Conservation (phyloP, 2,888 invertebrate species). For the Nasonovia ribisnigri region DNA sequence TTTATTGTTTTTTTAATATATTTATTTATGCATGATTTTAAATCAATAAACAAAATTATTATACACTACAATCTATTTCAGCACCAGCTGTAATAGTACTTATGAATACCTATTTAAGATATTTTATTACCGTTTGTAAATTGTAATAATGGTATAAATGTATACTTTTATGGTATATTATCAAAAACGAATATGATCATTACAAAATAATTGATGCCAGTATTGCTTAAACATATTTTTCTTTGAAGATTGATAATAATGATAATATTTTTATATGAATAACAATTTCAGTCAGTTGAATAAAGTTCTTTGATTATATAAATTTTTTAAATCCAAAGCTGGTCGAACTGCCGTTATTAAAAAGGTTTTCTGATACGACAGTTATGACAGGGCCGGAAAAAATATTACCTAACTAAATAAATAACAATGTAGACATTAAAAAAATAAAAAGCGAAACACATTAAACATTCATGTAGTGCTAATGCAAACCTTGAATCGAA, state of each 20-base stretch:
- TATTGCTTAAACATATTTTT: background rate
- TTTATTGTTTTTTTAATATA: background rate
- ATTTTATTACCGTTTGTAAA: background rate
- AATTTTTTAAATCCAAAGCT: slow-evolving; percentile 17
- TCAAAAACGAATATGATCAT: background rate
- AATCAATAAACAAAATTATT: background rate
- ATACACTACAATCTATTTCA: background rate
- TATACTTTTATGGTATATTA: background rate
- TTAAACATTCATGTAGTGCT: background rate
- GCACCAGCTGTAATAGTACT: background rate
- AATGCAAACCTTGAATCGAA: background rate
- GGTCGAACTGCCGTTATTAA: slow-evolving; percentile 12
- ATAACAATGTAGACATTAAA: slow-evolving; percentile 13
- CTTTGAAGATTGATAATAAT: background rate
- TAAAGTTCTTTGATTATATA: slow-evolving; percentile 39
- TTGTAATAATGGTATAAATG: background rate
- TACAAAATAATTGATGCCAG: background rate
- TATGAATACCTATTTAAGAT: background rate
- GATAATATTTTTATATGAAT: background rate
- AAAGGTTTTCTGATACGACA: slow-evolving; percentile 10
- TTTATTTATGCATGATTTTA: background rate
- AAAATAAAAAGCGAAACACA: slow-evolving; percentile 17
- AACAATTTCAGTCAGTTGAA: background rate
- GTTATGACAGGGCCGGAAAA: slow-evolving; percentile 1
- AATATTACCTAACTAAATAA: slow-evolving; percentile 28